A percentile compares a stretch with the other conserved stretches of the same genome.
Conservation (phyloP, 2,113 vertebrate species). For the Muscicapa adusta region DNA sequence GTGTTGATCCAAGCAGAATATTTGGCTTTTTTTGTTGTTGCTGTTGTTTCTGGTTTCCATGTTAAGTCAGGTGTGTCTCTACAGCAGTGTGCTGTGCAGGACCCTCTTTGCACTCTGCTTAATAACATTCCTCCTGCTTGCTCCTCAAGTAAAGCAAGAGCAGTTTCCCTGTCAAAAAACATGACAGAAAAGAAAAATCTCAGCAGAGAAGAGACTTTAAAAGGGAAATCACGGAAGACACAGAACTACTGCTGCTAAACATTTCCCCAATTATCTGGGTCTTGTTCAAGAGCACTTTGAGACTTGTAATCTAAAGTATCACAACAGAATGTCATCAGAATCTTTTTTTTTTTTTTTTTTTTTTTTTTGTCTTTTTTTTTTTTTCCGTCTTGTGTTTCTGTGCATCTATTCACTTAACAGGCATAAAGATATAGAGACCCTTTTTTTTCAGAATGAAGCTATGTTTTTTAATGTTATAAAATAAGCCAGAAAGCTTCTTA, state of each 20-base stretch:
- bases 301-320: background rate
- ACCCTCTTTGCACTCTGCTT: background rate
- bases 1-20: background rate
- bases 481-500: background rate
- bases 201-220: background rate
- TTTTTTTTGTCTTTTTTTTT: no score
- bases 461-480: background rate
- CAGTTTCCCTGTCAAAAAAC: background rate
- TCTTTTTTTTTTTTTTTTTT: no score
- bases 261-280: background rate
- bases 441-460: background rate
- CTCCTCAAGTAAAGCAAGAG: background rate
- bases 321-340: background rate
- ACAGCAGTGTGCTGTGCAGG: background rate
- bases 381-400: background rate
- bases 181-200: background rate
- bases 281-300: conserved; percentile 5
- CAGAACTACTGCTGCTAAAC: background rate
- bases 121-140: background rate
- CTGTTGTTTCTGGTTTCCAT: background rate
- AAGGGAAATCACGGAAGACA: background rate
- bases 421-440: background rate
- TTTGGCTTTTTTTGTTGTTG: no score
- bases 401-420: background rate
- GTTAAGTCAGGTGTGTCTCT: background rate